Percentiles rank a stretch among this genome's conserved stretches.
These are phyloP conservation scores for Trinorchestia longiramus DNA, from an alignment of 1,140 invertebrate species.

Conservation along the genomic window DNA sequence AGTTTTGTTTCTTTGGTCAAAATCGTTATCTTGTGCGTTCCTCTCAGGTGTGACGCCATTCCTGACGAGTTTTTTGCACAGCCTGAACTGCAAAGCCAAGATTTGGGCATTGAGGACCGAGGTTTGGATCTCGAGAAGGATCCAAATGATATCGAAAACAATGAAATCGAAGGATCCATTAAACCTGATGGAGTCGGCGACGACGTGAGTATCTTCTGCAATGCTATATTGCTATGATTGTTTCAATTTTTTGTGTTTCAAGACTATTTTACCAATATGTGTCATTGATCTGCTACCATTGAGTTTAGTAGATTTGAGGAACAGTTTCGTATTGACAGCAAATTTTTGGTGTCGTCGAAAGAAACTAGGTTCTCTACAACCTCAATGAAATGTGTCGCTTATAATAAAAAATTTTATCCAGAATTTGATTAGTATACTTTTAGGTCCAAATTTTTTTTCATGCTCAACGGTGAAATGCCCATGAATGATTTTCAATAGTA, in stretches of 20 bases:
- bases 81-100: not conserved
- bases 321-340: not conserved
- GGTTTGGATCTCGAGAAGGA: constrained; percentile 48
- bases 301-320: not conserved
- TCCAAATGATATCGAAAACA: constrained; percentile 56
- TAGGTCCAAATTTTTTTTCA: not conserved
- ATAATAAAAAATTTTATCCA: not conserved
- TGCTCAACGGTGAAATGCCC: not conserved
- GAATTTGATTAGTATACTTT: not conserved
- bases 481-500: not conserved
- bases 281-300: not conserved
- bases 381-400: not conserved
- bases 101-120: constrained; percentile 25
- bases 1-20: not conserved
- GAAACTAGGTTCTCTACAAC: not conserved
- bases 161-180: constrained; percentile 58
- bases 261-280: not conserved
- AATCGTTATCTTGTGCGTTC: not conserved
- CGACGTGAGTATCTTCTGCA: not conserved
- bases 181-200: not conserved
- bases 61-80: not conserved
- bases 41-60: constrained; percentile 49
- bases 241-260: not conserved
- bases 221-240: not conserved
- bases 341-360: not conserved